A percentile compares a stretch with the other conserved stretches of the same genome.
phyloP scores from a whole-genome alignment of 2,113 vertebrate species.

The Parotia lawesii region DNA sequence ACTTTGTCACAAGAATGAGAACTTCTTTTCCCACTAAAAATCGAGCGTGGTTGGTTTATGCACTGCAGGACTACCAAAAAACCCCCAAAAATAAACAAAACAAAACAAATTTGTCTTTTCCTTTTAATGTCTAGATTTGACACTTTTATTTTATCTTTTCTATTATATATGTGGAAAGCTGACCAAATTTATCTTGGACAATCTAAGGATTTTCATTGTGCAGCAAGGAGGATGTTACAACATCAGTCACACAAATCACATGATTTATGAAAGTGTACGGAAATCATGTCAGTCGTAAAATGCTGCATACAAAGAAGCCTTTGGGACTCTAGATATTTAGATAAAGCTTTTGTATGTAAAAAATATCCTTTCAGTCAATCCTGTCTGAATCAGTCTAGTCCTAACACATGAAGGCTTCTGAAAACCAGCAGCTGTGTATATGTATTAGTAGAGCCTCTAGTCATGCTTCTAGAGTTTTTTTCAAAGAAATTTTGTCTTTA shows the following conservation, averaged over 20 bases:
- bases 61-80: background rate
- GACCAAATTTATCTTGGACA: background rate
- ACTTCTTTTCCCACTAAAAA: background rate
- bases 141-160: background rate
- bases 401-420: background rate
- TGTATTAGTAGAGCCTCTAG: background rate
- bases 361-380: background rate
- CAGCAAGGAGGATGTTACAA: background rate
- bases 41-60: background rate
- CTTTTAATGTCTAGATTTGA: background rate
- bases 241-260: background rate
- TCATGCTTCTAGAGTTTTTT: background rate
- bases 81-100: background rate
- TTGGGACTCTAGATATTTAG: background rate
- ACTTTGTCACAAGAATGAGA: background rate
- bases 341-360: background rate
- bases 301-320: background rate
- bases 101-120: background rate
- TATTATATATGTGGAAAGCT: background rate
- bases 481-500: background rate
- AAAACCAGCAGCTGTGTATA: background rate
- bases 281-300: background rate
- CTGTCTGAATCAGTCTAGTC: background rate
- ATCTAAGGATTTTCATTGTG: background rate
- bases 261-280: background rate